Base-by-base conservation (phyloP, 53 echinoderm and acorn worm genomes). In the Mesocentrotus franciscanus region DNA sequence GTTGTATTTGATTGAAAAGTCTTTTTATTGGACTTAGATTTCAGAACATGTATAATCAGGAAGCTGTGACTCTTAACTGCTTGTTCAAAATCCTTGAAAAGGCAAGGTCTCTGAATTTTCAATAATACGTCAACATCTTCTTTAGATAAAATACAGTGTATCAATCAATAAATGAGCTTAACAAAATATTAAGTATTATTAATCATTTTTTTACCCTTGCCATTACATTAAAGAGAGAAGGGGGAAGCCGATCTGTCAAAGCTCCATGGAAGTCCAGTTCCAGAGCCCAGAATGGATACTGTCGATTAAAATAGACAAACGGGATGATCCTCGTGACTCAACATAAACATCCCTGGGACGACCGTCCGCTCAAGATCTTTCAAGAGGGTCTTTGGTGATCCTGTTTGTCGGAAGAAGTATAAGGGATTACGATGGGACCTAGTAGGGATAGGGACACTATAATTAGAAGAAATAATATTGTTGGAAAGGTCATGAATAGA, bases 261-360 rank as follows among this genome's bases (percentile, higher is more conserved):
- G 81, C 81, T 42, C 18, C 22, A 22, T 81, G 81, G 42, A 42
- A 36, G 36, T 81, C 81, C 81, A 36, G 81, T 18, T 81, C 20
- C 42, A 15, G n/a, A 78, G 34, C 33, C 32, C 12, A 78, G 78
- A 78, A 39, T 36, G 17, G 42, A 81, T 81, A 81, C 18, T 81
- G 36, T 22, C 7, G 81, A 81, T 81, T 81, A 81, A 81, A 81
- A 81, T 81, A 81, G 81, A 81, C 81, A 81, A 81, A 81, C 39
- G 81, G 81, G 81, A 81, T 81, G 36, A 81, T 81, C 81, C 81
- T 81, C 42, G 20, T 81, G 81, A 81, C 81, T 81, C 81, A 81
- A 81, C 9, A 20, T 42, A 42, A 81, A 81, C 81, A 81, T 10
- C 81, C 81, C 81, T 81, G 81, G 81, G 81, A 81, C 81, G 5